Base-by-base conservation (phyloP, 2,113 vertebrate species). In the Uria lomvia region DNA sequence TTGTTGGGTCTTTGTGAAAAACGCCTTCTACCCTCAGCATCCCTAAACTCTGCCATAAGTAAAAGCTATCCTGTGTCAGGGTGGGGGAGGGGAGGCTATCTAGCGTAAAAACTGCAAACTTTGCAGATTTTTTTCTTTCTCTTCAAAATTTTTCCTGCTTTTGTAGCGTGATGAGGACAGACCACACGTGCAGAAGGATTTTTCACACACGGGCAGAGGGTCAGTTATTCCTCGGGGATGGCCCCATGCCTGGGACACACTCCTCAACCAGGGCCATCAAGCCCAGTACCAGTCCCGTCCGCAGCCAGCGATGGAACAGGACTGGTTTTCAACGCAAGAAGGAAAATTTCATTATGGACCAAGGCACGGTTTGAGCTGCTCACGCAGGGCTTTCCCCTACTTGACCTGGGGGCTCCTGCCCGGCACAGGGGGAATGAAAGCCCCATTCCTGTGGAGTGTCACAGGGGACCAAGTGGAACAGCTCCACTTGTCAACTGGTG, bases 391-490 rank as follows among this genome's bases (percentile, higher is more conserved):
- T 12, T 27, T 2, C 72, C 66, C 21, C 21, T 5, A 12, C 47
- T 49, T 1, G 13, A 27, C 20, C 40, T n/a, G 6, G 38, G 32
- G 52, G 16, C n/a, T n/a, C 23, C 23, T 49, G 50, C 17, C 17
- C 4, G 0, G 49, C 56, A 5, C 14, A 1, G 32, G 32, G 23
- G 1, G 0, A 16, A 16, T 3, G 42, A 12, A 12, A 6, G 12
- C 4, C 22, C 66, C 5, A 4, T 1, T 45, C 47, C 53, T 5
- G 11, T 1, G 23, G 21, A 13, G 40, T 0, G 1, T 23, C 26
- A 15, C n/a, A 20, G 19, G 30, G n/a, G 38, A 62, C 8, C 3
- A 42, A 6, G 15, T 3, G 5, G 14, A 36, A 42, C 81, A 78
- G 43, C 76, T 66, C 66, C 5, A 3, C 58, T 21, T 6, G 0